Conservation (phyloP, 2,888 invertebrate genomes). For the Agrotis clavis region DNA sequence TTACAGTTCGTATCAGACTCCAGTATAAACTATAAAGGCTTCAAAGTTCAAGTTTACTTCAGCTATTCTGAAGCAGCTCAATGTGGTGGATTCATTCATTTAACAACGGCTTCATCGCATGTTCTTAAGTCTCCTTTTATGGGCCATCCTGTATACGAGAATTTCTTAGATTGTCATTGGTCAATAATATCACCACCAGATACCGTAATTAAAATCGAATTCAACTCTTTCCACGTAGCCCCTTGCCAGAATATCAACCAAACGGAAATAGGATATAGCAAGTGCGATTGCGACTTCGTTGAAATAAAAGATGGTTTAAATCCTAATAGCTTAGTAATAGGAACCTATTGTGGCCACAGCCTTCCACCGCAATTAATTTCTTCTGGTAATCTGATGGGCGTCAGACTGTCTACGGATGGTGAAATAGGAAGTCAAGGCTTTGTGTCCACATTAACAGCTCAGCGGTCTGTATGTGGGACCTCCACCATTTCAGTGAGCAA, state of each 20-base stretch:
- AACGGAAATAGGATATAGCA: slow-evolving; percentile 79
- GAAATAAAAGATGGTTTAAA: slow-evolving; percentile 94
- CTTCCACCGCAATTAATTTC: slow-evolving; percentile 91
- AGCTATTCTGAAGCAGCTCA: slow-evolving; percentile 89
- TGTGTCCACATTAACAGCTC: slow-evolving; percentile 88
- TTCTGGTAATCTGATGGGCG: slow-evolving; percentile 91
- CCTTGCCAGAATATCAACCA: slow-evolving; percentile 82
- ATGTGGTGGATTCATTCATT: slow-evolving; percentile 93
- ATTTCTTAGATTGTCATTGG: slow-evolving; percentile 95
- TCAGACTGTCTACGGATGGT: slow-evolving; percentile 93
- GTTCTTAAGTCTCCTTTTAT: slow-evolving; percentile 84
- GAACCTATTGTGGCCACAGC: slow-evolving; percentile 93
- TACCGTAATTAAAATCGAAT: slow-evolving; percentile 92
- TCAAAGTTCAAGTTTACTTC: slow-evolving; percentile 92
- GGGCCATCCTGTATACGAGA: slow-evolving; percentile 89
- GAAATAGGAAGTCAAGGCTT: slow-evolving; percentile 92
- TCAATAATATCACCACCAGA: slow-evolving; percentile 91
- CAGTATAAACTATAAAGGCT: slow-evolving; percentile 87
- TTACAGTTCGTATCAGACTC: slow-evolving; percentile 88
- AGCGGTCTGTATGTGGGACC: slow-evolving; percentile 82
- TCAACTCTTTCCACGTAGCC: slow-evolving; percentile 90
- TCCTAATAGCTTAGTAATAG: slow-evolving; percentile 92
- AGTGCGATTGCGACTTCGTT: slow-evolving; percentile 94
- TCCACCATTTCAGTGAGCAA: slow-evolving; percentile 67
- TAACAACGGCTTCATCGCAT: slow-evolving; percentile 82